phyloP scores from a whole-genome alignment of 1,140 invertebrate species.

The Chymomyza costata region DNA sequence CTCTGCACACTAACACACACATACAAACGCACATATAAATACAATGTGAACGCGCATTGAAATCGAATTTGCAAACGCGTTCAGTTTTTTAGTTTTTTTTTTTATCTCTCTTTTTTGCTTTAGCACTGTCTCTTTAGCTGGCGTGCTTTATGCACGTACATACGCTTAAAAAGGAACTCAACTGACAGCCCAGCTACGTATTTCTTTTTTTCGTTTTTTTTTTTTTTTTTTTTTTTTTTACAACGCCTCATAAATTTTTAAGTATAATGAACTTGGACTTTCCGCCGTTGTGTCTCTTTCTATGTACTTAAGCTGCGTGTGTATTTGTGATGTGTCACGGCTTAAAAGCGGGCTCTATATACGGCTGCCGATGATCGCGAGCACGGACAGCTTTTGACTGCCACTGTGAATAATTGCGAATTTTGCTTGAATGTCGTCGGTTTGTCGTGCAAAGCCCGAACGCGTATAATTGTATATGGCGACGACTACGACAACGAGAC shows the following conservation, averaged over 20 bases:
- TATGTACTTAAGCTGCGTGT: no score
- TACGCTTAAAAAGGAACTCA: constrained; percentile 37
- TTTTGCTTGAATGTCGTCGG: constrained; percentile 51
- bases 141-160: constrained; percentile 19
- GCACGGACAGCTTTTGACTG: constrained; percentile 54
- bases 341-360: neutral
- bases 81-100: constrained; percentile 36
- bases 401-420: constrained; percentile 64
- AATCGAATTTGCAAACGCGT: constrained; percentile 58
- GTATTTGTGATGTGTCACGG: constrained; percentile 32
- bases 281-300: constrained; percentile 16
- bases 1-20: constrained; percentile 26
- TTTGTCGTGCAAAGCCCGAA: constrained; percentile 40
- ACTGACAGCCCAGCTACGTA: constrained; percentile 36
- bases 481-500: constrained; percentile 25
- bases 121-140: constrained; percentile 9
- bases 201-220: constrained; percentile 18
- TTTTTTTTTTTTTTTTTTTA: constrained; percentile 33
- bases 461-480: constrained; percentile 27
- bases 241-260: constrained; percentile 63
- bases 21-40: constrained; percentile 7
- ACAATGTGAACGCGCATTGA: constrained; percentile 17
- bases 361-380: constrained; percentile 40
- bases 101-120: constrained; percentile 1
- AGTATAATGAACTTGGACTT: constrained; percentile 50